Evolutionary conservation across 2,113 vertebrate genomes (phyloP), one percentile per base, ranked within the genome.

Genomic region (Stegastes partitus): DNA sequence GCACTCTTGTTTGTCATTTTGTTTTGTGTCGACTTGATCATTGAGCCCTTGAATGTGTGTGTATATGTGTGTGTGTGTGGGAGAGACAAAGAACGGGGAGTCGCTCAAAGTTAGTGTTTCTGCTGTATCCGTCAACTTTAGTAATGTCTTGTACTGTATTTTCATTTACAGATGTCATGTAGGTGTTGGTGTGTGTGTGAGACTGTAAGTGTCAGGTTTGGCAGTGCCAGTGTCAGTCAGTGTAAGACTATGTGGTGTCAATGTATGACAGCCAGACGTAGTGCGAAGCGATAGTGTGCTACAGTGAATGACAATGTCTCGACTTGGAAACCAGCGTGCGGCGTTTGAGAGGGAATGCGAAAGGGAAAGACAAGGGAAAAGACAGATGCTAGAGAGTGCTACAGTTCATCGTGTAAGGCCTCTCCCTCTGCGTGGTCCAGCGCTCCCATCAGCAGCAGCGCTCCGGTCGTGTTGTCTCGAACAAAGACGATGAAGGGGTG

Each of bases 401-500:
- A 93, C 34, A 94, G 89, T 77, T 95, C 91, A 28, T 93, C 88
- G 3, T 93, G 90, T 31, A 93, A 65, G 22, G 86, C 54, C 21
- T 87, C 63, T 23, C 91, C 92, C 31, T 88, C 90, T 0, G 53
- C 81, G 4, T 89, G 72, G 51, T 94, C 93, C 69, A 93, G 71
- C 34, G 90, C 91, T 39, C 90, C 94, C 63, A 93, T 85, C 56
- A 94, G 73, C 59, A 95, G 69, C 86, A 94, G 85, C 6, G 87
- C 87, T 28, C 88, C 88, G 0, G 67, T 91, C 0, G 58, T 2
- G 39, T 82, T 89, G 85, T 94, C 92, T 63, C 83, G 76, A 18
- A 94, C 77, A n/a, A 92, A 66, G 63, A 92, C 14, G 49, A 94
- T 55, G 80, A 94, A 93, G 1, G 84, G 79, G 76, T 94, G 92